Evolutionary conservation across 2,113 vertebrate species (phyloP).

Genomic region (human (Homo sapiens)): DNA sequence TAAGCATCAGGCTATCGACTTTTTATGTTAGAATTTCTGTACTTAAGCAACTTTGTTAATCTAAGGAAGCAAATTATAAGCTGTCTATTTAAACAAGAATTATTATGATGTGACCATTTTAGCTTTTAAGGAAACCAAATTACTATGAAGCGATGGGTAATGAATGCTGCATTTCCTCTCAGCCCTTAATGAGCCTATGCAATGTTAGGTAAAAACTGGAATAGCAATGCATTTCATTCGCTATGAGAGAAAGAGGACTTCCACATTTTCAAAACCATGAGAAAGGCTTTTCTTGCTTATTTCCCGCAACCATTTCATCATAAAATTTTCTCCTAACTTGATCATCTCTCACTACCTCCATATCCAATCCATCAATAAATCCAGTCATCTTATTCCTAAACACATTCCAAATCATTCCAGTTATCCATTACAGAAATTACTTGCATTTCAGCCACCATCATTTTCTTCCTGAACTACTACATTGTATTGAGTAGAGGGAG

Average conservation of each 20-base stretch:
- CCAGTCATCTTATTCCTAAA: background rate
- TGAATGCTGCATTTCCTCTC: background rate
- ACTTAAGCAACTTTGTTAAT: conserved; percentile 15
- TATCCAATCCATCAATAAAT: background rate
- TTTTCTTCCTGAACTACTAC: background rate
- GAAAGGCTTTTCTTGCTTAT: background rate
- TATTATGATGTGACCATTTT: background rate
- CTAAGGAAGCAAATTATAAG: conserved; percentile 30
- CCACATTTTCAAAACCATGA: background rate
- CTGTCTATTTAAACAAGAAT: conserved; percentile 45
- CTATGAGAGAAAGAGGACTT: background rate
- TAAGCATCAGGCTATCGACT: background rate
- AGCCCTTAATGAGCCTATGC: background rate
- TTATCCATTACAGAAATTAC: background rate
- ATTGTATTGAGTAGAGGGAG: background rate
- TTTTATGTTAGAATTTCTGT: background rate
- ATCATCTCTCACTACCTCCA: background rate
- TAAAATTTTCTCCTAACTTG: background rate
- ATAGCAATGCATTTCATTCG: background rate
- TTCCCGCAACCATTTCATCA: background rate
- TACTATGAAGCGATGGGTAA: background rate
- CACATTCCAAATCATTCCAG: background rate
- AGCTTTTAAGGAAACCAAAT: background rate
- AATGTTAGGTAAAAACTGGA: background rate
- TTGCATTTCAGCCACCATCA: background rate